Evolutionary conservation across 2,888 invertebrate genomes (phyloP), one percentile per base, ranked within the genome.

Genomic region (Heteropelma amictum): DNA sequence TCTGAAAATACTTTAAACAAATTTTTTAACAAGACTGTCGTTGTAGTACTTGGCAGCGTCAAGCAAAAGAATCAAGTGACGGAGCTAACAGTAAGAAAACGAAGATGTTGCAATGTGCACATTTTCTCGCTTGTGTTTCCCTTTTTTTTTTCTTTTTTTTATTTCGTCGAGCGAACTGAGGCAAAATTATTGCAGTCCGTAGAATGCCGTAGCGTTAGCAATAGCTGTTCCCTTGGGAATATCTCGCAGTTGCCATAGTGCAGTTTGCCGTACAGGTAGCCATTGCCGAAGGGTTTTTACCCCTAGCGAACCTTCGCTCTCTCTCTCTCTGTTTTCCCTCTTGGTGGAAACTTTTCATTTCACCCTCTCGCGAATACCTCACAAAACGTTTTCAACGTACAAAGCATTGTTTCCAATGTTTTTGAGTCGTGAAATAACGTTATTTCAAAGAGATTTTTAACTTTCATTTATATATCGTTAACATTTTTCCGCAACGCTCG

Each of bases 1-100:
- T n/a, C n/a, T n/a, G n/a, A n/a, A n/a, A n/a, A n/a, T n/a, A n/a
- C n/a, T n/a, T n/a, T n/a, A n/a, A n/a, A n/a, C n/a, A n/a, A n/a
- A n/a, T n/a, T n/a, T n/a, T n/a, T n/a, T n/a, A n/a, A n/a, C n/a
- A n/a, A n/a, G n/a, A n/a, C n/a, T n/a, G n/a, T n/a, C n/a, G n/a
- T n/a, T n/a, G n/a, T n/a, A n/a, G n/a, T n/a, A n/a, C n/a, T n/a
- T n/a, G n/a, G n/a, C n/a, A n/a, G n/a, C n/a, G 63, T 54, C 61
- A 51, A 63, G 61, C 61, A 53, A 54, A 47, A 53, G 63, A 70
- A 70, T 70, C 61, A 61, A 70, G 63, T 49, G 70, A 51, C 53
- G 28, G 63, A 70, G 53, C 23, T 61, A 70, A 65, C 30, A 56
- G 71, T 47, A 65, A 47, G 56, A 54, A 38, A 65, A 56, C 49